Base-by-base conservation (phyloP, 23 tunicate species). In the Phallusia fumigata region DNA sequence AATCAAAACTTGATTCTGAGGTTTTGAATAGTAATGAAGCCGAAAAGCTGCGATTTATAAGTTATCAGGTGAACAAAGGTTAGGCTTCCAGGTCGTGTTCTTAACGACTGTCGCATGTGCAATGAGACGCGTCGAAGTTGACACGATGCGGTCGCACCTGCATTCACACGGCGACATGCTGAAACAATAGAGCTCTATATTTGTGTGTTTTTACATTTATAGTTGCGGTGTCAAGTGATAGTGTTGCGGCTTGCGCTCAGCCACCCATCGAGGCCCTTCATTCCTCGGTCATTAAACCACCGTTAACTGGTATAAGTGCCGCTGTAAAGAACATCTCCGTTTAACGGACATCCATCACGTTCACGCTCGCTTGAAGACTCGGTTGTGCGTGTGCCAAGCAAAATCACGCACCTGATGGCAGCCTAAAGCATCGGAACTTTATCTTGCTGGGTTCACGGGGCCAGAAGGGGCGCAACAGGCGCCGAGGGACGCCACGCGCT, bases 401-500 rank as follows among this genome's bases (percentile, higher is more conserved):
- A 58, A 21, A 58, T 58, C 69, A 21, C 69, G 28, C 69, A 58
- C 28, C 69, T 58, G 69, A 58, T 58, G 3, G 69, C 28, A 24
- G 11, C 3, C 69, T 58, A 1, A 58, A 58, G 69, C 28, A 24
- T 58, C 69, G 69, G 16, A 58, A 58, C 69, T 21, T 2, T 21
- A 58, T 58, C 26, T 22, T 13, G 69, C 26, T 24, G 69, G 1
- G 69, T 11, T 58, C 69, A 24, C 28, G 69, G 69, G 69, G 69
- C 69, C 69, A 24, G 28, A 5, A 40, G 47, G 47, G 47, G 8
- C 47, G 47, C 47, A 40, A 3, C 47, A 40, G 28, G 69, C 28
- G 69, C 28, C 69, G 69, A 58, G 69, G 69, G 69, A 58, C 28
- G 69, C 69, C 69, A 58, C 69, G 69, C 28, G 69, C 69, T 58